Evolutionary conservation across 2,888 invertebrate genomes (phyloP), one percentile per base, ranked within the genome.

Genomic region (Scaptomyza reducta): DNA sequence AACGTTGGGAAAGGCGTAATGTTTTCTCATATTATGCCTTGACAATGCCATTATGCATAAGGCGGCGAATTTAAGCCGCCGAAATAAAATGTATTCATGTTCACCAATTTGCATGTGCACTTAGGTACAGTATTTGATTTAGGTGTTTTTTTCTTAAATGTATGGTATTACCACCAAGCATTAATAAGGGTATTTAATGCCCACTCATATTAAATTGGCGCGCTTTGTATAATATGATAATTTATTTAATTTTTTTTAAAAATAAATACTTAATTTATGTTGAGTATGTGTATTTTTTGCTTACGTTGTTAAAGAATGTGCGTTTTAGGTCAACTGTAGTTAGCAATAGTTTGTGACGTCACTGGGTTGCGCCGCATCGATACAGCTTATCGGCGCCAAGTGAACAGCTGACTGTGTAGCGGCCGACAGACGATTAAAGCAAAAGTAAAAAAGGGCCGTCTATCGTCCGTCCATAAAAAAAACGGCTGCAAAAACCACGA

Each of bases 381-480:
- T 69, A 55, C 0, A 11, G 16, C 6, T 11, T 31, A 51, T 50
- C 53, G 70, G 53, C 58, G 33, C 16, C 27, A 35, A 42, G 18
- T 9, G 18, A 56, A 40, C 72, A 72, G 72, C 72, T 71, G 72
- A 42, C 14, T 3, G 31, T 31, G 35, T 40, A 16, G 40, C 40
- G 16, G 40, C 40, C 27, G 53, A 45, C 25, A 42, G 41, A 14
- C 55, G 67, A 67, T 68, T 5, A 42, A 16, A 14, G 18, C 38
- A 40, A 42, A 50, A 46, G 38, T 40, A 40, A 42, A 54, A 54
- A 70, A 58, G 66, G 60, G 61, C 51, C 57, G 51, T 27, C 46
- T 74, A 74, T 74, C 70, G 70, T 31, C 45, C 63, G 53, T 49
- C 53, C 56, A 41, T 47, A 42, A 64, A 57, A 57, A 22, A 51